phyloP scores from a whole-genome alignment of 2,113 vertebrate species.

The Thymallus thymallus region DNA sequence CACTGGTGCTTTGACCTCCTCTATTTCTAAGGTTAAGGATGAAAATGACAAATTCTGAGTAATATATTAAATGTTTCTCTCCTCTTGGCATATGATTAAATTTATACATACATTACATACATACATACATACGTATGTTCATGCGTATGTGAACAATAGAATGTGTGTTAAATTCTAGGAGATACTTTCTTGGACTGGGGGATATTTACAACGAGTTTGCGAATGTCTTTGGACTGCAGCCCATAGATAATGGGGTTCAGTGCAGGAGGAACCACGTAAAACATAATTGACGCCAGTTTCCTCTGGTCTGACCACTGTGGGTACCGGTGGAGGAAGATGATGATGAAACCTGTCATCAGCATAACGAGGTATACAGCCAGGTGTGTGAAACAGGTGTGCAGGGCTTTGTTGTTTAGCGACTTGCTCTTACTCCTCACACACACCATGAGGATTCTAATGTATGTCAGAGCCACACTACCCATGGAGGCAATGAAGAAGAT shows the following conservation, averaged over 20 bases:
- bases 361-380: conserved; percentile 36
- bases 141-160: too few species aligned
- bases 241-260: conserved; percentile 46
- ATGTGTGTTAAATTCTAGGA: background rate
- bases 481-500: conserved; percentile 29
- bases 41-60: too few species aligned
- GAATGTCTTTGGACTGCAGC: conserved; percentile 36
- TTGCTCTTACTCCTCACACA: conserved; percentile 43
- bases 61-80: too few species aligned
- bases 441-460: conserved; percentile 27
- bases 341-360: conserved; percentile 12
- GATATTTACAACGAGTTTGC: background rate
- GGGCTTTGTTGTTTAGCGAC: conserved; percentile 39
- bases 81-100: too few species aligned
- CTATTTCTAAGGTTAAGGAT: too few species aligned
- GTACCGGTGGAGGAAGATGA: conserved; percentile 33
- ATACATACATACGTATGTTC: too few species aligned
- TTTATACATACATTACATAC: too few species aligned
- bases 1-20: too few species aligned
- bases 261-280: conserved; percentile 25
- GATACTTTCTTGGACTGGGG: background rate
- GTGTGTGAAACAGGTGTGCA: conserved; percentile 46
- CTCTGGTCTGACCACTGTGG: conserved; percentile 15
- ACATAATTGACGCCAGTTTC: conserved; percentile 23
- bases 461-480: conserved; percentile 23